Evolutionary conservation across 2,888 invertebrate species (phyloP), one percentile per base, ranked within the genome.

Genomic region (Chaetogeoica ovagalla): DNA sequence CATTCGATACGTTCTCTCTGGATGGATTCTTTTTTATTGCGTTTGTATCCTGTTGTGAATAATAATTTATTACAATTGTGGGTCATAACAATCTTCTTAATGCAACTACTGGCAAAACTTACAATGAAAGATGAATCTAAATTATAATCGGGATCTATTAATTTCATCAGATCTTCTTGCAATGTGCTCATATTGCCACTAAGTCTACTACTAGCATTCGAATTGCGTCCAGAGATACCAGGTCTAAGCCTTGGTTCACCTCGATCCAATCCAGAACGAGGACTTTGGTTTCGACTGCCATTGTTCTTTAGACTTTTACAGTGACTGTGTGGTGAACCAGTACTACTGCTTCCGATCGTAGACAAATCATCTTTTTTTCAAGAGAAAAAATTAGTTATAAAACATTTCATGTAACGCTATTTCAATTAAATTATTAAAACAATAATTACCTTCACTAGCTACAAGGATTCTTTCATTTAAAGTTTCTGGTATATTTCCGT

Each of bases 141-240:
- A 79, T 88, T 87, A 84, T 88, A 89, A 84, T 94, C 94, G 0
- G 94, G 94, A 87, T 94, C 93, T 85, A 96, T 96, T 43, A 96
- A 88, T 70, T 94, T 91, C 89, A 95, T 92, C 37, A 94, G 87
- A 85, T 96, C 96, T 86, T 96, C 95, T 88, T 95, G 92, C 48
- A 93, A 88, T 37, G 91, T 91, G 83, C 89, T 91, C 63, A 90
- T 85, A 85, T 90, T 90, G 17, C 90, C 89, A 82, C 90, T 91
- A 84, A 90, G 90, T 72, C 91, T 85, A 83, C 90, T 89, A 5
- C 88, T 88, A 79, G 86, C 79, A 30, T 82, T 83, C 17, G 83
- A 82, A 71, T 79, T 79, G 4, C 79, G 79, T 11, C 83, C 76
- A 39, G 84, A 83, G 17, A 84, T 83, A 17, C 83, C 83, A 0